Evolutionary conservation across 2,113 vertebrate genomes (phyloP).

Genomic region (Oryzias woworae): DNA sequence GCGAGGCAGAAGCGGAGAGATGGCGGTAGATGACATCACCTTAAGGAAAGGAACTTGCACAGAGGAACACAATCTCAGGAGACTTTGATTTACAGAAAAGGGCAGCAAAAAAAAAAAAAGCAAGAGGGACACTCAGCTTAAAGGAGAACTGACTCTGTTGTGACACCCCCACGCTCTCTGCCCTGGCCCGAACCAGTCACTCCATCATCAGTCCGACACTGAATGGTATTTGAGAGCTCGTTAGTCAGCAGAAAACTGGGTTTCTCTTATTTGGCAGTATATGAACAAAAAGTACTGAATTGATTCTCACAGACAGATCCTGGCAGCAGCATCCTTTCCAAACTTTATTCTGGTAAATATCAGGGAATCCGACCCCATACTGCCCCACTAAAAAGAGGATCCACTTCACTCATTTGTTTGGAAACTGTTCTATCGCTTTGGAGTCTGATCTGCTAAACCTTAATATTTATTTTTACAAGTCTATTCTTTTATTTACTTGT

Average conservation of each 20-base stretch:
- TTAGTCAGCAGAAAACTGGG: constrained; percentile 25
- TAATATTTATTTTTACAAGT: constrained; percentile 30
- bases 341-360: constrained; percentile 45
- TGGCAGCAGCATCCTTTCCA: constrained; percentile 27
- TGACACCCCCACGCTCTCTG: constrained; percentile 32
- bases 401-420: constrained; percentile 26
- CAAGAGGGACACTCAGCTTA: constrained; percentile 46
- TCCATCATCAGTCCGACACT: neutral
- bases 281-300: constrained; percentile 35
- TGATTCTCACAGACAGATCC: constrained; percentile 16
- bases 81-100: constrained; percentile 65
- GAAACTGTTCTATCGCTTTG: constrained; percentile 16
- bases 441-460: constrained; percentile 29
- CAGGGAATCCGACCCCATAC: constrained; percentile 36
- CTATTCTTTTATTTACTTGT: constrained; percentile 34
- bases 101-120: constrained; percentile 27
- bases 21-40: constrained; percentile 91
- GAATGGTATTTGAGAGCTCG: constrained; percentile 28
- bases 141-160: constrained; percentile 65
- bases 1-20: constrained; percentile 83
- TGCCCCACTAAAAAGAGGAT: constrained; percentile 18
- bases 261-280: constrained; percentile 21
- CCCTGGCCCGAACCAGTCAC: constrained; percentile 22
- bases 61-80: constrained; percentile 78
- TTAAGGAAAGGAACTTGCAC: constrained; percentile 87